Evolutionary conservation across 2,113 vertebrate genomes (phyloP), one percentile per base, ranked within the genome.

Genomic region (Pipa parva): DNA sequence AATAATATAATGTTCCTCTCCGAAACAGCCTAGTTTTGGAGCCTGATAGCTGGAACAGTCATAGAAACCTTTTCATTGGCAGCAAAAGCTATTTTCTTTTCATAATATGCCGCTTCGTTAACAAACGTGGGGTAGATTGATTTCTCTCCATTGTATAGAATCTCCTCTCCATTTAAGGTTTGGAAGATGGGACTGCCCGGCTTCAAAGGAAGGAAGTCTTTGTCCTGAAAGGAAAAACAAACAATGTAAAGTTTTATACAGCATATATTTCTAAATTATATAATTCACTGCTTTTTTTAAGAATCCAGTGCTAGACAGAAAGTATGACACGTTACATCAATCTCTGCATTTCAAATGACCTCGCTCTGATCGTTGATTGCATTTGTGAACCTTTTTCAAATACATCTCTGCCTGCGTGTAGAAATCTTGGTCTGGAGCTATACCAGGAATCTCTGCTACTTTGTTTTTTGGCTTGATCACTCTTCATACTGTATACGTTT

Each of bases 91-190:
- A 48, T 3, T 3, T 73, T 63, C 52, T 78, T 80, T 63, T 84
- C 72, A 2, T 77, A 77, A 63, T 81, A 75, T 45, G 80, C 73
- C 0, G 79, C 84, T 62, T 81, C 77, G 0, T 80, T 84, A 51
- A 85, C 75, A 54, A 80, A 80, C n/a, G 59, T 63, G 1, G 75
- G 75, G 59, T 75, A 75, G 36, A 69, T 36, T 0, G 39, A 24
- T 17, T 46, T 11, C 11, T 58, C 51, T 18, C 73, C 78, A 13
- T 76, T 45, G 1, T 67, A 80, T 0, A 68, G 37, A 51, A 80
- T 24, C 0, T 75, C 76, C 26, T 80, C 71, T 0, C 79, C 68
- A 1, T 26, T 55, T 22, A 82, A 65, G 26, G 73, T 58, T 46
- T 77, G 75, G 73, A 82, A 82, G 27, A 80, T 67, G 37, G 79